Percentiles rank a stretch among this genome's conserved stretches.
phyloP scores from a whole-genome alignment of 2,888 invertebrate species.

The Lamproptera curius region DNA sequence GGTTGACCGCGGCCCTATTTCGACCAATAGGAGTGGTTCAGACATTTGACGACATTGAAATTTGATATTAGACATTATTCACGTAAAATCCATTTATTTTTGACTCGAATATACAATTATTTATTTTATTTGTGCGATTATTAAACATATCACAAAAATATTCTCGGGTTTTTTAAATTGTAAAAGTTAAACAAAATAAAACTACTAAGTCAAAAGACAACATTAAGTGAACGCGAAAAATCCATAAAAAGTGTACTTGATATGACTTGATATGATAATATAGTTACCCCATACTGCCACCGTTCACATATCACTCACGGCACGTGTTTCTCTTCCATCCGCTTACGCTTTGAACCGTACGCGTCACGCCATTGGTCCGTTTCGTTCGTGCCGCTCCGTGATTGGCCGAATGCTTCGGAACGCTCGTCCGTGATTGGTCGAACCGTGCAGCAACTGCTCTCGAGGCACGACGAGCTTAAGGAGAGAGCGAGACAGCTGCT shows the following conservation, averaged over 20 bases:
- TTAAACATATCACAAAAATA: not conserved
- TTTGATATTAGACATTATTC: no score
- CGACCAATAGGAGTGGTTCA: no score
- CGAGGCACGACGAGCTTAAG: conserved; percentile 90
- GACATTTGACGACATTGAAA: no score
- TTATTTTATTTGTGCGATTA: no score
- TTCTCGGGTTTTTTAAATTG: not conserved
- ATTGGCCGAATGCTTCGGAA: conserved; percentile 2
- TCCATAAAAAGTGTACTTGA: no score
- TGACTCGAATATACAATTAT: no score
- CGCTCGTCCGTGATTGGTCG: conserved; percentile 27
- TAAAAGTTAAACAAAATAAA: not conserved
- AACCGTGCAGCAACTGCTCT: conserved; percentile 81
- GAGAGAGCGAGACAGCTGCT: conserved; percentile 90
- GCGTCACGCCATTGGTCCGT: conserved; percentile 38
- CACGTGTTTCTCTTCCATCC: conserved; percentile 34
- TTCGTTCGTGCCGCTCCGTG: conserved; percentile 22
- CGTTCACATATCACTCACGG: not conserved
- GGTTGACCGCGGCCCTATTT: no score
- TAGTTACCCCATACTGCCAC: no score
- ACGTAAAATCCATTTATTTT: no score
- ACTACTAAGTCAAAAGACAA: not conserved
- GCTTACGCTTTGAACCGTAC: conserved; percentile 48
- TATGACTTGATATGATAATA: no score
- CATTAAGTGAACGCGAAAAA: not conserved